Conservation (phyloP, 2,113 vertebrate genomes). For the Daphoenositta chrysoptera region DNA sequence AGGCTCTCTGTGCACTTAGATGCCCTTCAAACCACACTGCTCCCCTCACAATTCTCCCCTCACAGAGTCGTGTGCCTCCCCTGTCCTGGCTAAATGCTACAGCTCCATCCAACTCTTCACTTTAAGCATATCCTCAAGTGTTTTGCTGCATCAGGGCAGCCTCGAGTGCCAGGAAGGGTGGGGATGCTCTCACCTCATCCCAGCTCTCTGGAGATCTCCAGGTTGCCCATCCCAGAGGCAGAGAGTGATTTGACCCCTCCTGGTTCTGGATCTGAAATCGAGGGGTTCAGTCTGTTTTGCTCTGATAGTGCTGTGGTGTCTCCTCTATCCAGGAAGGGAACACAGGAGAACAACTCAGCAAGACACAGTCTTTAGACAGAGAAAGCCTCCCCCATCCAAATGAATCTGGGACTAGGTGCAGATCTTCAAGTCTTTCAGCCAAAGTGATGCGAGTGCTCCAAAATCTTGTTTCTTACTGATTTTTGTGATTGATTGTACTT, state of each 20-base stretch:
- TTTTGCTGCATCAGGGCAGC: not conserved
- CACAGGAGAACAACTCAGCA: not conserved
- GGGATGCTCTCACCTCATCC: not conserved
- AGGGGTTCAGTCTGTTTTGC: not conserved
- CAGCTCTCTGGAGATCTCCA: not conserved
- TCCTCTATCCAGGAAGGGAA: not conserved
- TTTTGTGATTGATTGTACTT: not conserved
- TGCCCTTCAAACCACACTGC: not conserved
- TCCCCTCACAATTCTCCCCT: not conserved
- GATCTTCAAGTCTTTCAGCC: not conserved
- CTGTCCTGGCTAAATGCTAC: not conserved
- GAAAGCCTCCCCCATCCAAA: not conserved
- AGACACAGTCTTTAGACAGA: not conserved
- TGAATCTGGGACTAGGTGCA: not conserved
- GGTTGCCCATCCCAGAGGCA: not conserved
- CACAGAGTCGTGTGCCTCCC: rapidly evolving
- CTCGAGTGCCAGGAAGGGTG: not conserved
- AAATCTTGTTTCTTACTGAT: not conserved
- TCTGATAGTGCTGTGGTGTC: not conserved
- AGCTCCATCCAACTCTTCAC: not conserved
- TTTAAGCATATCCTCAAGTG: not conserved
- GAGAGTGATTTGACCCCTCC: not conserved
- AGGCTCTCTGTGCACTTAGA: not conserved
- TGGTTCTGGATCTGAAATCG: not conserved
- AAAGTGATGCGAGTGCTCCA: not conserved